Conservation (phyloP, 2,797 vertebrate genomes). For the Melanogrammus aeglefinus region DNA sequence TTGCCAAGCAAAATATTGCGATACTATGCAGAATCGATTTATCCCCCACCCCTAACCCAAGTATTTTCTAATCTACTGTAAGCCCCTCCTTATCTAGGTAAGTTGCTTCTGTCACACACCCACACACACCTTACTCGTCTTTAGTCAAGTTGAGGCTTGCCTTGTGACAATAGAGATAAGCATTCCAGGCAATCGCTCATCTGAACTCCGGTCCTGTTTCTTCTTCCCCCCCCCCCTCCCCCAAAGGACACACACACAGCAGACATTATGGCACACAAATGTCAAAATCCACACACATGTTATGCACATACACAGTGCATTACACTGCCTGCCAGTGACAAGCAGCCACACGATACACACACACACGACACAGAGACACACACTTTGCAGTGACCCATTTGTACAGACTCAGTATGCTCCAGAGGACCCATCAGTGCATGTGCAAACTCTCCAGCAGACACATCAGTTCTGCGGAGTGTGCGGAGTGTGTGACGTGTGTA, state of each 20-base stretch:
- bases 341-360: neutral
- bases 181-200: conserved; percentile 66
- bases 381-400: neutral
- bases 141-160: conserved; percentile 50
- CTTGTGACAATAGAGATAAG: conserved; percentile 67
- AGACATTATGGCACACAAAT: neutral
- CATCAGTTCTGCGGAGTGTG: neutral
- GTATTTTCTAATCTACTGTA: no score
- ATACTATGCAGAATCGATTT: no score
- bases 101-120: no score
- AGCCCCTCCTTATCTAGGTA: no score
- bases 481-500: neutral
- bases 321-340: neutral
- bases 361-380: no score
- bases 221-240: conserved; percentile 8
- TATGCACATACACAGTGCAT: neutral
- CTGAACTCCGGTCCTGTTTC: conserved; percentile 59
- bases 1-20: no score
- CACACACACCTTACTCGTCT: neutral
- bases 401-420: neutral
- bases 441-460: neutral
- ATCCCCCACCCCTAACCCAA: no score
- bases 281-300: neutral
- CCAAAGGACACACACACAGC: conserved; percentile 14
- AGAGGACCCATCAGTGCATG: neutral